These are phyloP conservation scores for Chromoteleia sp. DNA, from an alignment of 2,888 invertebrate genomes.

Conservation along the genomic window DNA sequence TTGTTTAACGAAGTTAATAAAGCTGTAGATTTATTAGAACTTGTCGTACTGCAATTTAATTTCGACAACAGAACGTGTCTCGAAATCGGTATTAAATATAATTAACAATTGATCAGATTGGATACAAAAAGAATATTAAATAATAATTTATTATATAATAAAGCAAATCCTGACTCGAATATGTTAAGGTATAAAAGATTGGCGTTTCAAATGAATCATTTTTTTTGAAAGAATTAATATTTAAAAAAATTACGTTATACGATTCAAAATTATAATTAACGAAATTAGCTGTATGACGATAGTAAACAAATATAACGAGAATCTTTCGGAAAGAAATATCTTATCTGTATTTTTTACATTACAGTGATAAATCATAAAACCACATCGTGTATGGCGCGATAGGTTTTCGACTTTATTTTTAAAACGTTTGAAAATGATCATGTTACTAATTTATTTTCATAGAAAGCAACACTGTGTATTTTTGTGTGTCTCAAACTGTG, in stretches of 20 bases:
- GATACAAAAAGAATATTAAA: background rate
- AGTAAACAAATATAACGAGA: background rate
- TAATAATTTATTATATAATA: background rate
- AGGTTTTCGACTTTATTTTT: constrained; percentile 35
- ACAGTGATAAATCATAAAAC: constrained; percentile 14
- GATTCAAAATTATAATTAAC: background rate
- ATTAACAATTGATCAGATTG: background rate
- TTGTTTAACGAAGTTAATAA: constrained; percentile 28
- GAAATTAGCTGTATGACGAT: too few relatives aligned
- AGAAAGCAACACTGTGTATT: constrained; percentile 28
- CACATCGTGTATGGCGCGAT: background rate
- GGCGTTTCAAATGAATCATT: background rate
- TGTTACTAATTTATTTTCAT: constrained; percentile 51
- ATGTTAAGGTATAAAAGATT: background rate
- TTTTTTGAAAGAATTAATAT: background rate
- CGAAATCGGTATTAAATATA: background rate
- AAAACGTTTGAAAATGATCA: constrained; percentile 41
- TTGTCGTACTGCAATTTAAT: constrained; percentile 1
- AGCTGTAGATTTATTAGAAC: constrained; percentile 2
- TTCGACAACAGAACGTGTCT: background rate
- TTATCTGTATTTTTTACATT: constrained; percentile 14
- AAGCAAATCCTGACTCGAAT: background rate
- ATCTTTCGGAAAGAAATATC: constrained; percentile 14
- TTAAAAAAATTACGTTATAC: background rate
- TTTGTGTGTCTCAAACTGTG: constrained; percentile 22